Base-by-base conservation (phyloP, 2,797 vertebrate genomes). In the Iguana delicatissima region DNA sequence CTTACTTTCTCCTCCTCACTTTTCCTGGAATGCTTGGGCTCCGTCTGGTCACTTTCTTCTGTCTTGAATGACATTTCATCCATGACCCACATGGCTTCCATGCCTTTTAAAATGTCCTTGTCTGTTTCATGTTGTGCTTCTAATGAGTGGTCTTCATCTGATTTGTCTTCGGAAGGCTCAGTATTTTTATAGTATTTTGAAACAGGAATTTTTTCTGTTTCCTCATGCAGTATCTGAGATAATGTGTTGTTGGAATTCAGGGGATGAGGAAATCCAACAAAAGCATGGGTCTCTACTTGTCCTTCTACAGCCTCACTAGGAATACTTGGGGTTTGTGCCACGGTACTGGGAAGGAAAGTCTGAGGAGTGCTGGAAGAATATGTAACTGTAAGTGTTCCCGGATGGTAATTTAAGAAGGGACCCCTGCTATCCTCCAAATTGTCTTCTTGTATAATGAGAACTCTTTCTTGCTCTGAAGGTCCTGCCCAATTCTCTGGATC, bases 101-200 rank as follows among this genome's bases (percentile, higher is more conserved):
- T 52, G 29, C 20, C 18, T 38, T 46, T 13, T 6, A 5, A n/a
- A 86, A 1, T 4, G 8, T n/a, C 46, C 18, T 55, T 91, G 42
- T 83, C 73, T 32, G 35, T 92, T 79, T 26, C 55, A 85, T 13
- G 29, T 72, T 86, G 91, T 79, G 80, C 8, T 46, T 91, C 35
- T 42, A 12, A n/a, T 26, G 50, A 77, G 50, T 46, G 80, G 32
- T 79, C 24, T 84, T 79, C 90, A n/a, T 24, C 46, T 35, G 62
- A n/a, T 6, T 79, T 89, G 86, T 32, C 73, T 67, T 90, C 74
- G 80, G 92, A 86, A 0, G 93, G 92, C 46, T 95, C 94, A 76
- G 95, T 93, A 72, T 93, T 94, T 74, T 95, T 93, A 89, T 93
- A 93, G 0, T 89, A 91, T 80, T 95, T 90, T 90, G 95, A 95